These are phyloP conservation scores for Sycobia sp. DNA, from an alignment of 1,140 invertebrate species.

Conservation along the genomic window DNA sequence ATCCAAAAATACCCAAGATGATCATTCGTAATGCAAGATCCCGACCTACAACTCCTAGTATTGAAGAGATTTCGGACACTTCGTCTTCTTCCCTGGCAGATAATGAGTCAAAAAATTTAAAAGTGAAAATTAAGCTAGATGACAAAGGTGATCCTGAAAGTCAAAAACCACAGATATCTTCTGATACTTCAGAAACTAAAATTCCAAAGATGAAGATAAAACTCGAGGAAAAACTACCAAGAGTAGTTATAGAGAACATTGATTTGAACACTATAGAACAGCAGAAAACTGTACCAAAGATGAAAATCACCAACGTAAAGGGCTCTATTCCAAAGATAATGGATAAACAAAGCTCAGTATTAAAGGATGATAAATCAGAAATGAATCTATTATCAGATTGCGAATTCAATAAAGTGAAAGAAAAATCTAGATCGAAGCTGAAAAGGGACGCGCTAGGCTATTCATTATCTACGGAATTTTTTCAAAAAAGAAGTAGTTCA, in stretches of 20 bases:
- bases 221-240: slow-evolving; percentile 50
- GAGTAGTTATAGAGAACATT: slow-evolving; percentile 46
- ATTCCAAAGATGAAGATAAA: slow-evolving; percentile 59
- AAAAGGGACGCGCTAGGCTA: slow-evolving; percentile 37
- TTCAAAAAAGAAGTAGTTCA: slow-evolving; percentile 37
- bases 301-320: slow-evolving; percentile 51
- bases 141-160: slow-evolving; percentile 36
- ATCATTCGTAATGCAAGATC: slow-evolving; percentile 56
- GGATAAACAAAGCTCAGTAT: slow-evolving; percentile 7
- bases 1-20: slow-evolving; percentile 59
- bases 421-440: slow-evolving; percentile 4
- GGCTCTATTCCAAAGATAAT: slow-evolving; percentile 33
- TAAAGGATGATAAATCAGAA: neutral
- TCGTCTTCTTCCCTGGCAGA: slow-evolving; percentile 21
- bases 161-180: neutral
- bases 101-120: slow-evolving; percentile 35
- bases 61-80: slow-evolving; percentile 45
- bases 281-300: slow-evolving; percentile 48
- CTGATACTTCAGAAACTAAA: slow-evolving; percentile 39
- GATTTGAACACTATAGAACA: slow-evolving; percentile 37
- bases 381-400: slow-evolving; percentile 13
- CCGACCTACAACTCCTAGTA: slow-evolving; percentile 51
- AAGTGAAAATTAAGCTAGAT: slow-evolving; percentile 42
- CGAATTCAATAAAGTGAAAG: slow-evolving; percentile 6
- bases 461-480: slow-evolving; percentile 19